Base-by-base conservation (phyloP, 2,797 vertebrate genomes). In the Fratercula arctica region DNA sequence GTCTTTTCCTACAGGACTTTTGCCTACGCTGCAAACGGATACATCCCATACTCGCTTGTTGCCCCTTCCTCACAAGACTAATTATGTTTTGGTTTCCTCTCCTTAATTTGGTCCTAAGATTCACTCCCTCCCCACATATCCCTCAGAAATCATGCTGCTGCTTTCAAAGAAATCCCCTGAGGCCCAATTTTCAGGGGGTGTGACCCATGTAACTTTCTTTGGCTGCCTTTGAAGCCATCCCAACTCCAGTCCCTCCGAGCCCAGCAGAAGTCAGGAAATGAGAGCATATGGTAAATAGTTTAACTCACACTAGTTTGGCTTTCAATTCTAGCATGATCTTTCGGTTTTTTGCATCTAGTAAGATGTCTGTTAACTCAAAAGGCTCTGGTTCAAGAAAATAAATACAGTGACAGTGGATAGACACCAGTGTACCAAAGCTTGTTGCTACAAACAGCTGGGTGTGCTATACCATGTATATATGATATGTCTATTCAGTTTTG, bases 221-320 rank as follows among this genome's bases (percentile, higher is more conserved):
- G 78, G 72, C 53, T 83, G 78, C 66, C 84, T 97, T 95, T 95
- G 86, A 95, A 43, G 69, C 61, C 0, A 0, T 75, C 87, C 84
- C 92, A 96, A 66, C 35, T 70, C 37, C 43, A 93, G 53, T 68
- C 78, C 81, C 94, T 94, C 75, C 16, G 15, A 92, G 61, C 68
- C 45, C 86, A 95, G 90, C 88, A 87, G 75, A 93, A 95, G 87
- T 87, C 96, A 96, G 96, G 96, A 96, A 96, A 95, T 96, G 94
- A 96, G 90, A 95, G 46, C 93, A 95, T 94, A 94, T 93, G 94
- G 93, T 92, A 96, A 96, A 94, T 33, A 96, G 75, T 90, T 95
- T 90, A 95, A 96, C 78, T 92, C 94, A 90, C 64, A 75, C 61
- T 61, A 33, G 0, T 74, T 85, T 93, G 91, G 85, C 75, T 74